Percentiles rank a stretch among this genome's conserved stretches.
Evolutionary conservation across 2,888 invertebrate genomes (phyloP).

Genomic region (Arctia plantaginis): DNA sequence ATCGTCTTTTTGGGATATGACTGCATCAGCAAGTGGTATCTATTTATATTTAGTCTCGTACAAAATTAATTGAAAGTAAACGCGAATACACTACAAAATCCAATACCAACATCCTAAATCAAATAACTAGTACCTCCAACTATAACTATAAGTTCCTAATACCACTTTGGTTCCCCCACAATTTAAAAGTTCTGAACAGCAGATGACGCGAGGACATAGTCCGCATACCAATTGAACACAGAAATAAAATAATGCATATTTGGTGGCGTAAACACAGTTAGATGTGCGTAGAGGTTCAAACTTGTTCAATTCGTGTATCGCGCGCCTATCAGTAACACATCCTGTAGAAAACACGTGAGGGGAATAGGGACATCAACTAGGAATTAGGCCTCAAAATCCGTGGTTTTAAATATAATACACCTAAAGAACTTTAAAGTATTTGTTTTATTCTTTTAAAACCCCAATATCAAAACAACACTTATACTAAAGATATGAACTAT

Average conservation of each 20-base stretch:
- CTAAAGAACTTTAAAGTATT: background rate
- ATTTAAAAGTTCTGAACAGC: conserved; percentile 78
- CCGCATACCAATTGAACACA: conserved; percentile 78
- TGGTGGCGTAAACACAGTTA: conserved; percentile 73
- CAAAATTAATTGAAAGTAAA: conserved; percentile 23
- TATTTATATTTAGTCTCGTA: background rate
- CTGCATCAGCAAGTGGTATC: background rate
- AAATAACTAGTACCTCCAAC: conserved; percentile 45
- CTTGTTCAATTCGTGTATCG: conserved; percentile 66
- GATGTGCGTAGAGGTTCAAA: conserved; percentile 59
- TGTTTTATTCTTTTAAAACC: no score
- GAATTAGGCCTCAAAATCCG: conserved; percentile 40
- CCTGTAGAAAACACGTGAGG: conserved; percentile 81
- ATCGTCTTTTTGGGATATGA: background rate
- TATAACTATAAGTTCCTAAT: conserved; percentile 46
- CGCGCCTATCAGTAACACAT: conserved; percentile 73
- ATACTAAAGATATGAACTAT: no score
- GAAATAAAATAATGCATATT: conserved; percentile 80
- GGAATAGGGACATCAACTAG: conserved; percentile 60
- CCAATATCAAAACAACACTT: no score
- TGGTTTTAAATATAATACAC: conserved; percentile 10
- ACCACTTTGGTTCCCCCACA: conserved; percentile 68
- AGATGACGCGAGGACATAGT: conserved; percentile 76
- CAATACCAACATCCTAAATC: conserved; percentile 51
- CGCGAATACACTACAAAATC: conserved; percentile 26